phyloP scores from a whole-genome alignment of 2,888 invertebrate species.

The Dichetophora obliterata region DNA sequence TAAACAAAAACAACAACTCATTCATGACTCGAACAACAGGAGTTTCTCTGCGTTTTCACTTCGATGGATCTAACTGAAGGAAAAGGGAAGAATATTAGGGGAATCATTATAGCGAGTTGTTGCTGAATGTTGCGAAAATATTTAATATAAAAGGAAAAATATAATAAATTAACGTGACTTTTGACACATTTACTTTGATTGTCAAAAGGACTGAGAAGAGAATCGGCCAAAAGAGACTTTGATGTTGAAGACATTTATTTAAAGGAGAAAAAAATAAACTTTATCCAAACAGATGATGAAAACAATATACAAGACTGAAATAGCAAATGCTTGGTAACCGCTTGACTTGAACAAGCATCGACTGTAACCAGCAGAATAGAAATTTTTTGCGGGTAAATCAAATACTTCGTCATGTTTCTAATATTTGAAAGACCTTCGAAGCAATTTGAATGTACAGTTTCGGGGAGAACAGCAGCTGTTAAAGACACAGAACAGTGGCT shows the following conservation, averaged over 20 bases:
- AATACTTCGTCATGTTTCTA: background rate
- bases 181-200: background rate
- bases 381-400: background rate
- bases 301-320: no score
- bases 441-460: background rate
- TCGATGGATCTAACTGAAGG: background rate
- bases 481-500: background rate
- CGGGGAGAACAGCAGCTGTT: background rate
- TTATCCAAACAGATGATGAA: no score
- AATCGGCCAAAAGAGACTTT: background rate
- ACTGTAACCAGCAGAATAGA: background rate
- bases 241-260: background rate
- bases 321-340: no score
- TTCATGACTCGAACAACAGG: background rate
- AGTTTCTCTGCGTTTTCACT: background rate
- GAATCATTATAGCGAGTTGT: background rate
- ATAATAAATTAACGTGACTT: conserved; percentile 28
- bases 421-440: no score
- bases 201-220: background rate
- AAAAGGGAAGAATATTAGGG: background rate
- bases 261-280: background rate
- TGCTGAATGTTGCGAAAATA: conserved; percentile 11
- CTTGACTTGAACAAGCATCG: no score
- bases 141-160: conserved; percentile 3
- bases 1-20: conserved; percentile 21